Evolutionary conservation across 2,888 invertebrate species (phyloP), one percentile per base, ranked within the genome.

Genomic region (Rhagonycha lutea): DNA sequence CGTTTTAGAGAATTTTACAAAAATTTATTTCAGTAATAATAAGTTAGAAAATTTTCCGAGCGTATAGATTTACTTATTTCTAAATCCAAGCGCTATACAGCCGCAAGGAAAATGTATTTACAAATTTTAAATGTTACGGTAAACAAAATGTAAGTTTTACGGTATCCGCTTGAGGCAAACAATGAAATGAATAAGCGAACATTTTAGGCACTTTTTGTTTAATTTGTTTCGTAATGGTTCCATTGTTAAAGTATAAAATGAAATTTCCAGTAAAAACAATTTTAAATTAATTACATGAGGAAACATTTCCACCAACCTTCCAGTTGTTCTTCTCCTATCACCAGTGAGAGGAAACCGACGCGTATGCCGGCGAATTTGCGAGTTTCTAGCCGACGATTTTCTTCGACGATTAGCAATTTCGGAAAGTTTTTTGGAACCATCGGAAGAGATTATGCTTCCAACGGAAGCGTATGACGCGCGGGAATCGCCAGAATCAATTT

Each of bases 261-360:
- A 47, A 47, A 47, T 47, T 47, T 47, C 47, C 47, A 47, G 47
- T n/a, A 47, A 47, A 47, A 47, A 47, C 47, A n/a, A 11, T 47
- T 47, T 47, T 47, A n/a, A 47, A 47, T 47, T 47, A 47, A 47
- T 47, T 47, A 47, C 47, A n/a, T 47, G 47, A 47, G 47, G 47
- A 47, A 47, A 47, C 47, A n/a, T 47, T 47, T 47, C 7, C n/a
- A 47, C 84, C 80, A 85, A 92, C 92, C 92, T 92, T 88, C 92
- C 92, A 80, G 92, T 92, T 69, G 92, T 92, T 83, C 92, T 88
- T 85, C 92, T 88, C 70, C 92, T 86, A 70, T 89, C 91, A 77
- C 86, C 84, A 69, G 90, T 90, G 73, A 91, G 88, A 23, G 91
- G 92, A 77, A 89, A 86, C 80, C 91, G 89, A 76, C 91, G 86